Evolutionary conservation across 2,113 vertebrate species (phyloP).

Genomic region (Cepphus grylle): DNA sequence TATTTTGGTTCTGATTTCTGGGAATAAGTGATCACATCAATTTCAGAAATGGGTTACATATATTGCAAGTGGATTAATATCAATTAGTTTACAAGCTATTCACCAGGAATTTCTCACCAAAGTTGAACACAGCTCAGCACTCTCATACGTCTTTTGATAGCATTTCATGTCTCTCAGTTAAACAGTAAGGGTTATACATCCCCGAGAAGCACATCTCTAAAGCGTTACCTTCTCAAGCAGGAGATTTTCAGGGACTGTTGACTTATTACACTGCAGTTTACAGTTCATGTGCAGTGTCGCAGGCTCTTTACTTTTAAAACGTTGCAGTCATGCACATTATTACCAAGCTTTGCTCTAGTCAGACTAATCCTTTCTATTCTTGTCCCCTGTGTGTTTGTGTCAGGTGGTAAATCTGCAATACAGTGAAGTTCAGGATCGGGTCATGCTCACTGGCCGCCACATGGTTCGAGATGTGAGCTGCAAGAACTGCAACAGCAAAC

Average conservation of each 20-base stretch:
- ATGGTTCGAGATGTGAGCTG: constrained; percentile 99
- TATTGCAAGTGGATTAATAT: not conserved
- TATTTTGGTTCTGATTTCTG: not conserved
- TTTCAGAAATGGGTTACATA: not conserved
- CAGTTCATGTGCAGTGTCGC: not conserved
- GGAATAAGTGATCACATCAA: not conserved
- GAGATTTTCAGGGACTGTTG: not conserved
- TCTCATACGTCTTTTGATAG: not conserved
- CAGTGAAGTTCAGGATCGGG: constrained; percentile 96
- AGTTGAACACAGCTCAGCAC: not conserved
- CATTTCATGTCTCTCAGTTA: not conserved
- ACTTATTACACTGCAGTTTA: not conserved
- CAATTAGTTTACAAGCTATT: not conserved
- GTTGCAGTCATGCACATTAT: not conserved
- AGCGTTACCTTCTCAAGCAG: not conserved
- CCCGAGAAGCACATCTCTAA: not conserved
- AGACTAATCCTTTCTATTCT: not conserved
- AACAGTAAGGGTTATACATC: not conserved
- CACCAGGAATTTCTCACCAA: not conserved
- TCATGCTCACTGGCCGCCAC: constrained; percentile 97
- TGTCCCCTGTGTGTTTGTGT: not conserved
- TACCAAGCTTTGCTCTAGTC: not conserved
- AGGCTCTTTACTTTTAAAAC: not conserved
- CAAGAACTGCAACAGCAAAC: constrained; percentile 99
- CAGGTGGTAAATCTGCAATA: constrained; percentile 98